phyloP scores from a whole-genome alignment of 2,797 vertebrate genomes.

The Eupleurogrammus muticus region DNA sequence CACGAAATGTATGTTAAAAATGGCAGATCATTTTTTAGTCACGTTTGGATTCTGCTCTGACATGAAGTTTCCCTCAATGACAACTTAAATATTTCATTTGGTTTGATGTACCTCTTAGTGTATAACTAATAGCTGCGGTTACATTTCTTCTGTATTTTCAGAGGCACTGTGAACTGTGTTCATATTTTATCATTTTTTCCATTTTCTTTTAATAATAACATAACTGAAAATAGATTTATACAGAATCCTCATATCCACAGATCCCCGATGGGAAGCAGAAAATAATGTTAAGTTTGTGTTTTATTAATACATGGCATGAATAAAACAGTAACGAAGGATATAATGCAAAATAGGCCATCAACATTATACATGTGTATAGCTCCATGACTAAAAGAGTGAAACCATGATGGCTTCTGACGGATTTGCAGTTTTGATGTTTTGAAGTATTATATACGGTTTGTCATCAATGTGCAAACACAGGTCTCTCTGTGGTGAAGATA shows the following conservation, averaged over 20 bases:
- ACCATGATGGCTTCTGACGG: conserved; percentile 37
- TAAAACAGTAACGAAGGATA: conserved; percentile 61
- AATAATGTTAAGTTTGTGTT: conserved; percentile 56
- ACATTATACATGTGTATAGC: conserved; percentile 9
- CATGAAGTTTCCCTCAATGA: neutral
- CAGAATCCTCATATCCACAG: conserved; percentile 27
- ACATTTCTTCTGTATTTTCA: neutral
- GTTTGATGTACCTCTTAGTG: neutral
- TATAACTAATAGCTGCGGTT: too few species aligned
- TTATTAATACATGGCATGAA: conserved; percentile 72
- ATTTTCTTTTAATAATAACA: conserved; percentile 3
- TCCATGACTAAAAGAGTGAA: conserved; percentile 17
- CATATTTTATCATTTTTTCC: neutral
- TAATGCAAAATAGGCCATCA: conserved; percentile 52
- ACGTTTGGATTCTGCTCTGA: conserved; percentile 4
- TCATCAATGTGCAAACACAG: conserved; percentile 19
- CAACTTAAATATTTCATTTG: conserved; percentile 1
- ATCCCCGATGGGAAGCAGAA: conserved; percentile 51
- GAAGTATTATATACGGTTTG: conserved; percentile 15
- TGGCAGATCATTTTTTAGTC: neutral
- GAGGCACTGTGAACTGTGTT: too few species aligned
- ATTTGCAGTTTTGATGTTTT: conserved; percentile 43
- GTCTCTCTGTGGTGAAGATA: conserved; percentile 25
- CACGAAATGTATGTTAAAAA: neutral
- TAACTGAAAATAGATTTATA: conserved; percentile 28